Evolutionary conservation across 1,140 invertebrate species (phyloP).

Genomic region (Capitella teleta): DNA sequence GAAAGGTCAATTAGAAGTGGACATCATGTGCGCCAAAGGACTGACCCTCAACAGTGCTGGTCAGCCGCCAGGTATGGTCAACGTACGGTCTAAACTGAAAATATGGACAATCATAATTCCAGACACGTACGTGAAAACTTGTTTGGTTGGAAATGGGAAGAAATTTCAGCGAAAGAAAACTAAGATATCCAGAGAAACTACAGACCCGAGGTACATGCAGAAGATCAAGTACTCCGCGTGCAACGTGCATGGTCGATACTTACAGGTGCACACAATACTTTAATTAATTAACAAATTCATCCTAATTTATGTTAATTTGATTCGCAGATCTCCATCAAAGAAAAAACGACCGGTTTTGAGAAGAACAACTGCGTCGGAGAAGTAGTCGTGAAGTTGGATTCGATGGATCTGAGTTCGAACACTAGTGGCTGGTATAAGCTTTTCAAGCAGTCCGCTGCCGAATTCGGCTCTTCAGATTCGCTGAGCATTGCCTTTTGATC

Average conservation of each 20-base stretch:
- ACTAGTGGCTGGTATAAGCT: neutral
- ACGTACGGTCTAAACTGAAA: slow-evolving; percentile 3
- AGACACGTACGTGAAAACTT: slow-evolving; percentile 91
- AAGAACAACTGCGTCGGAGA: neutral
- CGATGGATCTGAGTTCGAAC: neutral
- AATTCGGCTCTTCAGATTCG: neutral
- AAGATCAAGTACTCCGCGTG: slow-evolving; percentile 74
- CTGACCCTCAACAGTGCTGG: slow-evolving; percentile 40
- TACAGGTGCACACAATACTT: slow-evolving; percentile 64
- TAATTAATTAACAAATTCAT: too few species aligned
- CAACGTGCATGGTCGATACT: slow-evolving; percentile 68
- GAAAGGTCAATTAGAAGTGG: slow-evolving; percentile 81
- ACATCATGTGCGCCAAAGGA: slow-evolving; percentile 57
- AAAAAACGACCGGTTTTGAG: neutral
- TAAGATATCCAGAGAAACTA: slow-evolving; percentile 61
- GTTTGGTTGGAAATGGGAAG: slow-evolving; percentile 66
- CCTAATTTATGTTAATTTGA: too few species aligned
- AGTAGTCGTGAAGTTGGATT: neutral
- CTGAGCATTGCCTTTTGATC: too few species aligned
- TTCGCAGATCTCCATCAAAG: neutral
- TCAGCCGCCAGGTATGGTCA: slow-evolving; percentile 48
- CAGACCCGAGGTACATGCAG: slow-evolving; percentile 72
- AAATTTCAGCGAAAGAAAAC: slow-evolving; percentile 85
- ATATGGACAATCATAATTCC: slow-evolving; percentile 14
- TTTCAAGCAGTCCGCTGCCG: neutral